A percentile compares a stretch with the other conserved stretches of the same genome.
Conservation (phyloP, 2,113 vertebrate species). For the Brachypteracias leptosomus region DNA sequence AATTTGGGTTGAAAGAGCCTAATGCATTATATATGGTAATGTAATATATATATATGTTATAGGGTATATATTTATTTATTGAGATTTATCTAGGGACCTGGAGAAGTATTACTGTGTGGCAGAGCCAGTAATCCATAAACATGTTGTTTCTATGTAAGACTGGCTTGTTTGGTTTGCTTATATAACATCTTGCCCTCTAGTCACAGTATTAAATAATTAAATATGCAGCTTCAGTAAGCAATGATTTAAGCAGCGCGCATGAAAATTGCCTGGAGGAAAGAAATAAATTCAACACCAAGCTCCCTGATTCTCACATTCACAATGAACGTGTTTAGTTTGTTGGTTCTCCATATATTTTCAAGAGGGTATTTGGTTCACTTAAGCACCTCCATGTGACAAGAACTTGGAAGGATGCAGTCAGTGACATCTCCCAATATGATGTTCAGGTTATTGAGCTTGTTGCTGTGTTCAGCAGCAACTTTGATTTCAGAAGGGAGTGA, state of each 20-base stretch:
- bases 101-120: not conserved
- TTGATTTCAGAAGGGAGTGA: not conserved
- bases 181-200: conserved; percentile 61
- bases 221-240: conserved; percentile 67
- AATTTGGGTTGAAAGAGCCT: not conserved
- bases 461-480: not conserved
- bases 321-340: conserved; percentile 21
- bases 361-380: not conserved
- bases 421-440: not conserved
- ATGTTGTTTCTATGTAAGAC: not conserved
- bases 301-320: conserved; percentile 22
- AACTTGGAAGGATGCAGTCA: not conserved
- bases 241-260: conserved; percentile 59
- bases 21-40: not conserved
- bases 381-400: conserved; percentile 3
- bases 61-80: not conserved
- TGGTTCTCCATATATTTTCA: conserved; percentile 24
- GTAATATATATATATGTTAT: not conserved
- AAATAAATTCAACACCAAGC: conserved; percentile 62
- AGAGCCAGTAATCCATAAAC: conserved; percentile 20
- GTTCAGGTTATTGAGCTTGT: not conserved
- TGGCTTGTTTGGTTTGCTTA: conserved; percentile 22
- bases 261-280: conserved; percentile 63
- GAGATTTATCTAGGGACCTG: not conserved
- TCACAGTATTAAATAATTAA: conserved; percentile 74